Percentiles rank a stretch among this genome's conserved stretches.
phyloP scores from a whole-genome alignment of 2,797 vertebrate genomes.

The Melanotaenia pygmaea region DNA sequence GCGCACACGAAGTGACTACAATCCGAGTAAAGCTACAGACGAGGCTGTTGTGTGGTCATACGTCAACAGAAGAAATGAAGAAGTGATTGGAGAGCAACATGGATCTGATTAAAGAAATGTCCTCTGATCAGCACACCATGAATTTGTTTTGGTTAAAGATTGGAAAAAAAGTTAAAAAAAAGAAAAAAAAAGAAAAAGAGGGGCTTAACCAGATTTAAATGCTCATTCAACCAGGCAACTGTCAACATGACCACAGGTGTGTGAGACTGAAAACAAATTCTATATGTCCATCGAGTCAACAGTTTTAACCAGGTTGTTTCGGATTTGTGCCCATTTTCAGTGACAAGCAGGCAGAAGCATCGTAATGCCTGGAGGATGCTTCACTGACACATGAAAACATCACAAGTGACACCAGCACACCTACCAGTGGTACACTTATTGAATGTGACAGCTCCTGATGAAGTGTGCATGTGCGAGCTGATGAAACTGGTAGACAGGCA shows the following conservation, averaged over 20 bases:
- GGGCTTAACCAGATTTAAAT: constrained; percentile 36
- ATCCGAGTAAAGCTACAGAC: constrained; percentile 22
- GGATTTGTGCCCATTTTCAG: background rate
- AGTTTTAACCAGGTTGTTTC: constrained; percentile 4
- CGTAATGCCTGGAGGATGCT: constrained; percentile 12
- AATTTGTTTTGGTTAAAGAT: too few relatives aligned
- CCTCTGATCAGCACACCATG: background rate
- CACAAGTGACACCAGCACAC: constrained; percentile 31
- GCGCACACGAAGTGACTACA: constrained; percentile 25
- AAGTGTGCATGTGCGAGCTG: constrained; percentile 5
- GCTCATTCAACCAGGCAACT: constrained; percentile 11
- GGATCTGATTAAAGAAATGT: background rate
- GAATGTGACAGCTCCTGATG: constrained; percentile 17
- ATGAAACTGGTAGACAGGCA: background rate
- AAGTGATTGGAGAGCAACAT: constrained; percentile 1
- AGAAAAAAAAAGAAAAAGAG: too few relatives aligned
- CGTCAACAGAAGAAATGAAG: background rate
- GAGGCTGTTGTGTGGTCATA: background rate
- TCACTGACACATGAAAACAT: constrained; percentile 14
- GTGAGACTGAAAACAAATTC: too few relatives aligned
- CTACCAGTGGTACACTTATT: constrained; percentile 2
- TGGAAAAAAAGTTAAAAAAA: too few relatives aligned
- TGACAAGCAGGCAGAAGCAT: constrained; percentile 3
- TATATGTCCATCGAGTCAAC: background rate
- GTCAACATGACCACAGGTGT: background rate